These are phyloP conservation scores for Myiozetetes cayanensis DNA, from an alignment of 2,113 vertebrate genomes.

Conservation along the genomic window DNA sequence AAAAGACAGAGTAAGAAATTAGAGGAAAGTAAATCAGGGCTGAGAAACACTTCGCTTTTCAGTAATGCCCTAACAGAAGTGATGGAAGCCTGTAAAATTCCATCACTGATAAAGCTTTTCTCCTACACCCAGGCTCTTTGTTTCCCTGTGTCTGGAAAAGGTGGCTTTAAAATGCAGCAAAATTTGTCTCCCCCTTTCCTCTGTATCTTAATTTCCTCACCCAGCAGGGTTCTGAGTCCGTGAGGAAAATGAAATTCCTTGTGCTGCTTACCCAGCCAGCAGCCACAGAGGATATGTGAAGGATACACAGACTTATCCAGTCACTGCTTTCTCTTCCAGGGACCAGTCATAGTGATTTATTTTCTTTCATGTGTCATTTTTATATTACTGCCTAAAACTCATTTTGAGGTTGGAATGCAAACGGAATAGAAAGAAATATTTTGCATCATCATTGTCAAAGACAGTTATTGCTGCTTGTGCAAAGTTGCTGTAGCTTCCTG, in stretches of 20 bases:
- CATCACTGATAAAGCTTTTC: neutral
- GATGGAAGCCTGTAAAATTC: neutral
- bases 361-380: neutral
- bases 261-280: neutral
- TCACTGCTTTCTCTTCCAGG: neutral
- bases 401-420: neutral
- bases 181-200: neutral
- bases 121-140: neutral
- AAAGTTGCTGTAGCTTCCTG: neutral
- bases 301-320: neutral
- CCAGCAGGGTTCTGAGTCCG: neutral
- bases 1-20: neutral
- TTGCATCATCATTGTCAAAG: neutral
- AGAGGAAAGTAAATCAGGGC: neutral
- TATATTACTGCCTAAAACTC: neutral
- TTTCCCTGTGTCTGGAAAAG: neutral
- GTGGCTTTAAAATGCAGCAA: neutral
- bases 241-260: slow-evolving; percentile 7
- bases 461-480: neutral
- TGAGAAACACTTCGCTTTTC: neutral
- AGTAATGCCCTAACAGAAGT: neutral
- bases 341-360: neutral
- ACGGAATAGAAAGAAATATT: neutral
- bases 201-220: neutral
- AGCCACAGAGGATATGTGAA: neutral